Evolutionary conservation across 2,797 vertebrate genomes (phyloP), one percentile per base, ranked within the genome.

Genomic region (Florisuga fusca): DNA sequence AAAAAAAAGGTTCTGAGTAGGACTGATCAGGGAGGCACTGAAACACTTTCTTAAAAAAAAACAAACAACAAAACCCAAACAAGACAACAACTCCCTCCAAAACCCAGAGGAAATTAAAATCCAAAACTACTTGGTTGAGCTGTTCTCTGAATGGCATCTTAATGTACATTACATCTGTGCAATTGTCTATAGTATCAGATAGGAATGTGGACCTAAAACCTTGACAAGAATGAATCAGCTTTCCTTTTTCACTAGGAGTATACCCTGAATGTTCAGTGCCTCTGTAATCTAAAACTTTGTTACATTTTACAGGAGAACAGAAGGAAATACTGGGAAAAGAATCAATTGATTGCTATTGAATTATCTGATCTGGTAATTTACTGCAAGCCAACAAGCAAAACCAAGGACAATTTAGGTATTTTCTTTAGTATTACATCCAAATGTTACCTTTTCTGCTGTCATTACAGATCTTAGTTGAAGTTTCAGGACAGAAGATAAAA

Each of bases 331-430:
- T 98, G 98, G 97, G 99, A 99, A 97, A 99, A 98, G 97, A 99
- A 98, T 93, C 98, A 98, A 10, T 98, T 98, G 51, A 99, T 99
- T 83, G 99, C 99, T 92, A 99, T 98, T 71, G 99, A 99, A 97
- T 99, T 99, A 97, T 99, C 99, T 0, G 99, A 99, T 96, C 88
- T 99, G 94, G 99, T 99, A 26, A 98, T 99, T 63, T 99, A 99
- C 97, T 99, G 99, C 98, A 99, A 99, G 85, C 99, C 99, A 3
- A 98, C 98, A 87, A 99, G 99, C 98, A 99, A 99, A 97, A 99
- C 99, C 76, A 99, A 99, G 95, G 99, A 99, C 88, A 98, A 98
- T 72, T 98, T 99, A 94, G 98, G 99, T 99, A 94, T 9, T 25
- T 33, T 46, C 75, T 87, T 88, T 76, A 53, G 38, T 61, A 31